phyloP scores from a whole-genome alignment of 2,797 vertebrate species.

The Ptychadena robeensis region DNA sequence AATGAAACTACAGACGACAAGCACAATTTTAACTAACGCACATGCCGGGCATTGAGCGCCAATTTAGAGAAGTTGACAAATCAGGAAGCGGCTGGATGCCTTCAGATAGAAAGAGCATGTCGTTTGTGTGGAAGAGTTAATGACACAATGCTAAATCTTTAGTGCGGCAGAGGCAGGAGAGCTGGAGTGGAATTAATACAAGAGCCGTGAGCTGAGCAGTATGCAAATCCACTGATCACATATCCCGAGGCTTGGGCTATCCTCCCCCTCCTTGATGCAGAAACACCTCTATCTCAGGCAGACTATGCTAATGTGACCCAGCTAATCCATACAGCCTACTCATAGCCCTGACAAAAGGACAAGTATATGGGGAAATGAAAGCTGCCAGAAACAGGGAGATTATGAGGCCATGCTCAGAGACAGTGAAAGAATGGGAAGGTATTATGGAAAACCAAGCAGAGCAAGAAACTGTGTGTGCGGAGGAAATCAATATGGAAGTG shows the following conservation, averaged over 20 bases:
- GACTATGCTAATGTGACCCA: constrained; percentile 61
- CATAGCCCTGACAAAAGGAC: constrained; percentile 48
- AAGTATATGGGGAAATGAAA: constrained; percentile 33
- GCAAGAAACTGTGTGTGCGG: constrained; percentile 8
- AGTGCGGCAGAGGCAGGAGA: constrained; percentile 57
- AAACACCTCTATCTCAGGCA: constrained; percentile 49
- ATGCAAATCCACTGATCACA: constrained; percentile 62
- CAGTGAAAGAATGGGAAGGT: not conserved
- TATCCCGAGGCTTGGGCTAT: constrained; percentile 54
- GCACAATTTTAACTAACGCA: not conserved
- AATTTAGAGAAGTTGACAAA: constrained; percentile 7
- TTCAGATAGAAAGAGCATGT: constrained; percentile 22
- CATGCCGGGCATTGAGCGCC: not conserved
- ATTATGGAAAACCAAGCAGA: constrained; percentile 1
- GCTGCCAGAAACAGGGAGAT: constrained; percentile 18
- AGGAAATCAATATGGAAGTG: constrained; percentile 22
- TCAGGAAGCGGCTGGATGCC: constrained; percentile 14
- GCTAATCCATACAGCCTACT: constrained; percentile 54
- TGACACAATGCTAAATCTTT: constrained; percentile 56
- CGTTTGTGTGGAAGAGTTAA: constrained; percentile 50
- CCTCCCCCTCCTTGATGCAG: constrained; percentile 38
- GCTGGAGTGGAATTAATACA: constrained; percentile 61
- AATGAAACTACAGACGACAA: not conserved
- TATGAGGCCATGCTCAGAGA: constrained; percentile 11
- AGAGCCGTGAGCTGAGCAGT: constrained; percentile 53